Base-by-base conservation (phyloP, 2,113 vertebrate species). In the Gopherus evgoodei region DNA sequence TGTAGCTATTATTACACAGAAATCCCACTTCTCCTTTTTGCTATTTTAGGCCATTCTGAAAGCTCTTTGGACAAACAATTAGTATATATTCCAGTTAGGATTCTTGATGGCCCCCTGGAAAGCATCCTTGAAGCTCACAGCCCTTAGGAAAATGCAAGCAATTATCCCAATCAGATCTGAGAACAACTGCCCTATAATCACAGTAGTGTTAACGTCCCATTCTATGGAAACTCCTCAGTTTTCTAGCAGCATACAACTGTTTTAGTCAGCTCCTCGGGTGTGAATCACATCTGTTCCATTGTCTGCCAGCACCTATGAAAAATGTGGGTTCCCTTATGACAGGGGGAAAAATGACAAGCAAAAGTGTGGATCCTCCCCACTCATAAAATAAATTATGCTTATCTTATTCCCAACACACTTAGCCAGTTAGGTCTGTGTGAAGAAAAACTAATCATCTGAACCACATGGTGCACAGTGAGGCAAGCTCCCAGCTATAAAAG, bases 211-310 rank as follows among this genome's bases (percentile, higher is more conserved):
- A 69, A 0, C 91, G 84, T 35, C 94, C 52, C 93, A 81, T 90
- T 93, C 31, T 90, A 44, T 0, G 84, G 90, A 56, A 96, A 90
- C 89, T n/a, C 91, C 81, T 22, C 62, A 50, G 87, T 88, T 88
- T 57, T 86, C 62, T 59, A 94, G 86, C 91, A 44, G 93, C 84
- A 44, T 84, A 31, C 69, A 88, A 81, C 86, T 93, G 83, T 59
- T 85, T 57, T 88, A 86, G 81, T 78, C 95, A 84, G 93, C 95
- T 90, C 89, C 96, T 97, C 96, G 97, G 49, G 89, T 52, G 97
- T 93, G 96, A 97, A 97, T 96, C 98, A 96, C 98, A 98, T 95
- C 98, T 98, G 98, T 97, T 97, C 97, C 96, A 98, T 99, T 99
- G 98, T 99, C 98, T 98, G 96, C 93, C 94, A 78, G 97, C 95